Evolutionary conservation across 2,888 invertebrate species (phyloP).

Genomic region (Sialis fuliginosa): DNA sequence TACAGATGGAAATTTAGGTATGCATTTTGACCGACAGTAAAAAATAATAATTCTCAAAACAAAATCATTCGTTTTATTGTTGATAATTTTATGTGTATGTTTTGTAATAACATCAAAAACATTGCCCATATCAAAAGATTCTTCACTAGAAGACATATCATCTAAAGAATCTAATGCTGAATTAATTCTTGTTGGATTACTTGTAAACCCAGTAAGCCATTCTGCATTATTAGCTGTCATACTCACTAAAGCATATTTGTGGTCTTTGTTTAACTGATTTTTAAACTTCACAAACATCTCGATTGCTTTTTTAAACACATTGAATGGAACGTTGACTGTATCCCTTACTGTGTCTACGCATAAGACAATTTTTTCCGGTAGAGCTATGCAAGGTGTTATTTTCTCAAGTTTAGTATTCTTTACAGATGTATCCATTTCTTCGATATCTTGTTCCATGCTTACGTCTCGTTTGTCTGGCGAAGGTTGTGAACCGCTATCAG

Average conservation of each 20-base stretch:
- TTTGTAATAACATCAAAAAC: slow-evolving; percentile 34
- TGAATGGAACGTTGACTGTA: slow-evolving; percentile 25
- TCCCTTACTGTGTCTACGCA: slow-evolving; percentile 37
- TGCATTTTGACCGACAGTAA: slow-evolving; percentile 47
- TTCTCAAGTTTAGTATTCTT: slow-evolving; percentile 20
- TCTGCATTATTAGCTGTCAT: slow-evolving; percentile 32
- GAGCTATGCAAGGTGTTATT: slow-evolving; percentile 31
- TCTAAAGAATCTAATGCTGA: slow-evolving; percentile 33
- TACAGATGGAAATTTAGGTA: slow-evolving; percentile 36
- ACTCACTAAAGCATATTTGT: slow-evolving; percentile 43
- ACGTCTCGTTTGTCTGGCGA: neutral
- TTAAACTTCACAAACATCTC: slow-evolving; percentile 45
- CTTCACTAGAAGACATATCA: slow-evolving; percentile 22
- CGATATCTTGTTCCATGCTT: neutral
- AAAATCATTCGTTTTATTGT: slow-evolving; percentile 33
- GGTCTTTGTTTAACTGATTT: slow-evolving; percentile 34
- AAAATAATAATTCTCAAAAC: slow-evolving; percentile 43
- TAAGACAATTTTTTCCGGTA: slow-evolving; percentile 42
- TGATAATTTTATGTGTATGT: slow-evolving; percentile 23
- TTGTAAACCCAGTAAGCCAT: slow-evolving; percentile 45
- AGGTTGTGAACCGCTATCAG: too few species aligned
- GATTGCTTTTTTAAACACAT: slow-evolving; percentile 41
- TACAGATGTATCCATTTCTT: neutral
- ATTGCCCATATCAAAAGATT: slow-evolving; percentile 34
- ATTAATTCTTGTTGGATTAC: slow-evolving; percentile 35